Evolutionary conservation across 2,113 vertebrate species (phyloP).

Genomic region (Seriola rivoliana): DNA sequence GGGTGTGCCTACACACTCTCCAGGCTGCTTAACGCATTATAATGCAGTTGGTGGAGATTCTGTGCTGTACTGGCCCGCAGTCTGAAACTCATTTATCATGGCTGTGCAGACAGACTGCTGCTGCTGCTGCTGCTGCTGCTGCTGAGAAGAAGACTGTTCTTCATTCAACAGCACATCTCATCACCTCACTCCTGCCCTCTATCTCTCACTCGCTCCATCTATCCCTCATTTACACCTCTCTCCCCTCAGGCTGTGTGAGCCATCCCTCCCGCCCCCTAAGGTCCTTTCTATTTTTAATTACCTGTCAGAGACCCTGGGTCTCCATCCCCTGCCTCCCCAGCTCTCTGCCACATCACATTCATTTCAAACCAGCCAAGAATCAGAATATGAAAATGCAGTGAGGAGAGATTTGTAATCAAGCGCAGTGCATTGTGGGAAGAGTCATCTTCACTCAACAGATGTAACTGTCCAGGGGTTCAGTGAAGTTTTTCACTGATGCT

Average conservation of each 20-base stretch:
- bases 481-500: background rate
- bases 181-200: slow-evolving; percentile 15
- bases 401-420: slow-evolving; percentile 9
- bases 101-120: slow-evolving; percentile 25
- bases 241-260: background rate
- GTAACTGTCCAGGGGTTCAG: background rate
- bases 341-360: slow-evolving; percentile 42
- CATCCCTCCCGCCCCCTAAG: background rate
- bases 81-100: slow-evolving; percentile 58
- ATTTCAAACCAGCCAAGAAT: slow-evolving; percentile 14
- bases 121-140: slow-evolving; percentile 13
- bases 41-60: slow-evolving; percentile 34
- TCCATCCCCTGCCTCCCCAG: slow-evolving; percentile 6
- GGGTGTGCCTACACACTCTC: slow-evolving; percentile 14
- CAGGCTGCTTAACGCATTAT: slow-evolving; percentile 39
- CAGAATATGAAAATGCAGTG: background rate
- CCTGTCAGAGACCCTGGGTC: slow-evolving; percentile 35
- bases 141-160: slow-evolving; percentile 10
- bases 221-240: slow-evolving; percentile 4
- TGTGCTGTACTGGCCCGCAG: slow-evolving; percentile 25
- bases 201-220: slow-evolving; percentile 23
- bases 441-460: background rate
- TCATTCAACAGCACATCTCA: slow-evolving; percentile 40
- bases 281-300: slow-evolving; percentile 48
- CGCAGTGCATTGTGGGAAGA: background rate